phyloP scores from a whole-genome alignment of 1,140 invertebrate genomes.

The Anastatus disparis region DNA sequence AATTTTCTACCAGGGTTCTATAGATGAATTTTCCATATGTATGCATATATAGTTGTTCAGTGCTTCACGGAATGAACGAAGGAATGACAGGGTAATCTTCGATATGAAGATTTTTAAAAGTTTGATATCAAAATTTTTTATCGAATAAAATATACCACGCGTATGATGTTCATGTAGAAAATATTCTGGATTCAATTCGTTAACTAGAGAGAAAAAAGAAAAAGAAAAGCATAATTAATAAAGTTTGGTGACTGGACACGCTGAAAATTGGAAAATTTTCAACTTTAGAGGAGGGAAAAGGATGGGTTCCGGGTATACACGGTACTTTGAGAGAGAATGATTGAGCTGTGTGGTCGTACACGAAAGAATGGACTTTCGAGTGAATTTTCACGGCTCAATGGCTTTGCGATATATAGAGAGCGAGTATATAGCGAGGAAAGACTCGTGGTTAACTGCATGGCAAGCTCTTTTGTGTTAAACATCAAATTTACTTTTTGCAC shows the following conservation, averaged over 20 bases:
- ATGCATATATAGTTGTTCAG: no score
- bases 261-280: conserved; percentile 28
- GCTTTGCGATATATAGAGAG: not conserved
- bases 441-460: no score
- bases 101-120: no score
- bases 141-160: no score
- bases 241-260: not conserved
- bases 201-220: not conserved
- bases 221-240: conserved; percentile 23
- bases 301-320: no score
- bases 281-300: not conserved
- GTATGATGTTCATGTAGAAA: not conserved
- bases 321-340: not conserved
- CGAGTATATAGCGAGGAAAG: no score
- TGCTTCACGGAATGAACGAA: conserved; percentile 38
- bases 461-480: no score
- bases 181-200: not conserved
- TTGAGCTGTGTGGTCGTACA: not conserved
- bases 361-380: not conserved
- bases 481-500: no score
- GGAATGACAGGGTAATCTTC: no score
- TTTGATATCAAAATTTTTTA: not conserved
- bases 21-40: no score
- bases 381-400: not conserved
- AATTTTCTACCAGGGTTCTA: no score